phyloP scores from a whole-genome alignment of 2,888 invertebrate species.

The Hyposoter didymator region DNA sequence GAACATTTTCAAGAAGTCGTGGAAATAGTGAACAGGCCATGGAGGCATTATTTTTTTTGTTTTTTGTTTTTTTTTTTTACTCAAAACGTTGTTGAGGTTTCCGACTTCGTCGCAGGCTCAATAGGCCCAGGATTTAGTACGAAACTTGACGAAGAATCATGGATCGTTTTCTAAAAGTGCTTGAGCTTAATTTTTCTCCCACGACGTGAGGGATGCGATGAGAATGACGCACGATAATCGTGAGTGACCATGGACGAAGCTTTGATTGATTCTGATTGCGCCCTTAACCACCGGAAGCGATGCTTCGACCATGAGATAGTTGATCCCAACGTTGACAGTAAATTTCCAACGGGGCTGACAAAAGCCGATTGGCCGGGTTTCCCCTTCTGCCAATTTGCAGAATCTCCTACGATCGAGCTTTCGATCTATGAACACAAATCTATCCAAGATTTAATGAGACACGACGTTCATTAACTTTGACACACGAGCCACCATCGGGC shows the following conservation, averaged over 20 bases:
- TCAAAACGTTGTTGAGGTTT: too few species aligned
- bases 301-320: slow-evolving; percentile 19
- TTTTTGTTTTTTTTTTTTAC: too few species aligned
- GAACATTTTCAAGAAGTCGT: too few species aligned
- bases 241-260: not conserved
- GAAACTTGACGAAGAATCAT: not conserved
- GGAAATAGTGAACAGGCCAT: too few species aligned
- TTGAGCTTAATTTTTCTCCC: not conserved
- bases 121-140: too few species aligned
- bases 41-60: too few species aligned
- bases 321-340: slow-evolving; percentile 8
- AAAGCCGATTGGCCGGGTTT: slow-evolving; percentile 7
- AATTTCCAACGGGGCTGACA: slow-evolving; percentile 41
- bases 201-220: slow-evolving; percentile 26
- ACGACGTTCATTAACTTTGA: slow-evolving; percentile 50
- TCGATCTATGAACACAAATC: not conserved
- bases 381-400: not conserved
- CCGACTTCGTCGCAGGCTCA: too few species aligned
- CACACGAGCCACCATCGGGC: slow-evolving; percentile 10
- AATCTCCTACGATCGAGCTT: not conserved
- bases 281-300: slow-evolving; percentile 18
- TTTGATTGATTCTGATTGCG: slow-evolving; percentile 47
- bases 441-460: slow-evolving; percentile 51
- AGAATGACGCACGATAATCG: slow-evolving; percentile 19
- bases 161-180: not conserved